Base-by-base conservation (phyloP, 2,797 vertebrate species). In the Balearica regulorum region DNA sequence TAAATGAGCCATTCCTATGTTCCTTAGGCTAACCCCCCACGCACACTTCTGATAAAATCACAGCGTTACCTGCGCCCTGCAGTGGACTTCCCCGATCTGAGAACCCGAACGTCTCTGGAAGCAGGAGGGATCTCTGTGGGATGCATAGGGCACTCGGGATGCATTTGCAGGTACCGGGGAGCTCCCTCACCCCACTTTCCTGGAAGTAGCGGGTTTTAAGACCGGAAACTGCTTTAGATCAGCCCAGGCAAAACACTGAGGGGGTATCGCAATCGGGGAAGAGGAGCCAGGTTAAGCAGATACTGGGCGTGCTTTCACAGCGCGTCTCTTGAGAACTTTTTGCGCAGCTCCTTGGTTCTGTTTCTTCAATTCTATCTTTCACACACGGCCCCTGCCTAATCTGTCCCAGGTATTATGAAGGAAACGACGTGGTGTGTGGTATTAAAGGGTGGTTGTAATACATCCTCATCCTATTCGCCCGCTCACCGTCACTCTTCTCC, bases 371-470 rank as follows among this genome's bases (percentile, higher is more conserved):
- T 6, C 0, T 28, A 4, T 14, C 46, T 71, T 82, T 39, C 37
- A 10, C 12, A 11, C 25, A 0, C 0, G 1, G 33, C 29, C 31
- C 37, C 37, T 41, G 48, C 33, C 65, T 61, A 8, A 18, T 55
- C 48, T 72, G 18, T 17, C n/a, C 41, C 24, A 18, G 31, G 39
- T 25, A 25, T 48, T 25, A 16, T 0, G 0, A 62, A 51, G 13
- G 33, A 68, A 79, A 68, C 3, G 0, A 11, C 16, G n/a, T 11
- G 41, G 43, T 70, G n/a, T 57, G 46, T 72, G 26, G 29, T 46
- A 2, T 53, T 62, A 46, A 15, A 25, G 44, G n/a, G 13, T 55
- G 24, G 33, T 19, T 66, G n/a, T 31, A 31, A 20, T 26, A 51
- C 29, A 15, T 43, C 54, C 16, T 26, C 26, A 28, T 46, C 53